These are phyloP conservation scores for Upupa epops DNA, from an alignment of 2,113 vertebrate genomes.

Conservation along the genomic window DNA sequence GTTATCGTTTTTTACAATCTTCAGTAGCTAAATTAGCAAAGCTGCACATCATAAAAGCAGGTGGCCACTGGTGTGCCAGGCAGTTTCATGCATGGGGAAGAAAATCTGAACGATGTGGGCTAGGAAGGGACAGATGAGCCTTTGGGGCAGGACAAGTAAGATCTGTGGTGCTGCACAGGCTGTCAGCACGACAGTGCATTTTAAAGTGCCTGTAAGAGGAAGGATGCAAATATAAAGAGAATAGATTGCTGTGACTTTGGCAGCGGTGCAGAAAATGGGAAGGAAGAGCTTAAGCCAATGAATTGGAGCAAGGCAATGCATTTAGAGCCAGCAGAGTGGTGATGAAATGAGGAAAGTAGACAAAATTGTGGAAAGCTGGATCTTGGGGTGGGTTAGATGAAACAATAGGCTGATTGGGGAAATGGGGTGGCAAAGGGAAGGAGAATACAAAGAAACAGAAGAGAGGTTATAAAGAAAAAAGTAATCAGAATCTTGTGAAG, in stretches of 20 bases:
- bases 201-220: not conserved
- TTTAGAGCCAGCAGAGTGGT: not conserved
- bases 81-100: fast-evolving
- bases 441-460: not conserved
- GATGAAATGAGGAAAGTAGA: not conserved
- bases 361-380: not conserved
- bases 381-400: not conserved
- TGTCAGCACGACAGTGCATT: not conserved
- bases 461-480: not conserved
- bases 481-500: not conserved
- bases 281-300: conserved; percentile 21
- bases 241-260: conserved; percentile 22
- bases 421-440: not conserved
- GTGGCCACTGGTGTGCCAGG: not conserved
- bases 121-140: not conserved
- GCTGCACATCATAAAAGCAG: not conserved
- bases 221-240: not conserved
- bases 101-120: not conserved
- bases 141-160: not conserved
- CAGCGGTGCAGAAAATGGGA: not conserved
- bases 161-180: not conserved
- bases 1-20: not conserved
- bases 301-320: not conserved
- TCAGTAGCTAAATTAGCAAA: not conserved
- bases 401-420: not conserved